These are phyloP conservation scores for Athripsodes cinereus DNA, from an alignment of 2,888 invertebrate species.

Conservation along the genomic window DNA sequence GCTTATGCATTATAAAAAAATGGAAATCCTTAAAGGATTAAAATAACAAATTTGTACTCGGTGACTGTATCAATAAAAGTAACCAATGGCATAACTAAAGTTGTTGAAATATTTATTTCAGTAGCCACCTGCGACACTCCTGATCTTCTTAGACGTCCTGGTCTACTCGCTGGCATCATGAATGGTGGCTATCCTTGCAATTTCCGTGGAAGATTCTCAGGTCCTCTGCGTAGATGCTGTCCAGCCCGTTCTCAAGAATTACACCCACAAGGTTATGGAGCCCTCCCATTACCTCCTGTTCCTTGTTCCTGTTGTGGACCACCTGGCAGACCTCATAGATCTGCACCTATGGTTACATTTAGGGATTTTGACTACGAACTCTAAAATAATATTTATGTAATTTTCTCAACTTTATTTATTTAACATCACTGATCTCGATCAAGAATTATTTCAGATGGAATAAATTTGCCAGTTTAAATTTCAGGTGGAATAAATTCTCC, in stretches of 20 bases:
- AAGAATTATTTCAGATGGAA: no score
- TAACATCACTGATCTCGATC: no score
- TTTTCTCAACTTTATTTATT: no score
- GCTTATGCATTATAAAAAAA: no score
- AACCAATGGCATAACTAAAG: neutral
- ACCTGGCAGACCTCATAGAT: constrained; percentile 30
- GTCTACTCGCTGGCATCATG: constrained; percentile 30
- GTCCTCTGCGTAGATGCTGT: constrained; percentile 39
- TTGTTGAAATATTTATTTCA: constrained; percentile 25
- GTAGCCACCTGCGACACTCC: constrained; percentile 43
- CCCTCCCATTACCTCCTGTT: constrained; percentile 35
- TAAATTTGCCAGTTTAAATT: no score
- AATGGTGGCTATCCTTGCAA: constrained; percentile 27
- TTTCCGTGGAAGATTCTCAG: constrained; percentile 33
- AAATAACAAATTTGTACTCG: no score
- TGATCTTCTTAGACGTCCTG: constrained; percentile 41
- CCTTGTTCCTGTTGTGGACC: constrained; percentile 21
- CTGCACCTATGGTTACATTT: constrained; percentile 57
- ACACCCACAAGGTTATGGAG: constrained; percentile 27
- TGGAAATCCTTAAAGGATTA: no score
- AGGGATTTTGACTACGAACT: constrained; percentile 34
- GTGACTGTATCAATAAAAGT: no score
- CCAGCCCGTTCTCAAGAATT: constrained; percentile 28
- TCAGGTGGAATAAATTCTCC: no score
- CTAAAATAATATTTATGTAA: no score